phyloP scores from a whole-genome alignment of 2,888 invertebrate species.

The Heliconius hortense region DNA sequence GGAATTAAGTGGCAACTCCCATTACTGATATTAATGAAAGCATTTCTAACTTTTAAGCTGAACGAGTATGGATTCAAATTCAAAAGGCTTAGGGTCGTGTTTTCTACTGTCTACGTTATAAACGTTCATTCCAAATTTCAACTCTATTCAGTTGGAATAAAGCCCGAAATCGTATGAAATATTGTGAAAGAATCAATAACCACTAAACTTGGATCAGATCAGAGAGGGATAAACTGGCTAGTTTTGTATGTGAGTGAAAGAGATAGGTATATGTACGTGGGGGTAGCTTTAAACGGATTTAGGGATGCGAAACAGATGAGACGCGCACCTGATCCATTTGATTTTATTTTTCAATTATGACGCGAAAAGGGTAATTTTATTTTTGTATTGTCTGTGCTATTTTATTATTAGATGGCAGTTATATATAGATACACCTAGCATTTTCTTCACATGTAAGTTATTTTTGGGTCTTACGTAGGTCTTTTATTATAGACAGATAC shows the following conservation, averaged over 20 bases:
- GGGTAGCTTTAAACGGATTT: conserved; percentile 57
- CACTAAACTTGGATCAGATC: conserved; percentile 72
- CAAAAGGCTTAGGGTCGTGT: conserved; percentile 67
- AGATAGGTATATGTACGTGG: conserved; percentile 53
- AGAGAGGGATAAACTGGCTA: conserved; percentile 55
- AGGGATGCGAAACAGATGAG: conserved; percentile 66
- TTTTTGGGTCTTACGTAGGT: conserved; percentile 1
- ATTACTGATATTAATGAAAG: conserved; percentile 45
- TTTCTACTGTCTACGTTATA: conserved; percentile 56
- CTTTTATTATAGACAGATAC: not conserved
- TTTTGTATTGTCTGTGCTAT: conserved; percentile 26
- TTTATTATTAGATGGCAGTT: not conserved
- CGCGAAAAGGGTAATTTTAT: conserved; percentile 46
- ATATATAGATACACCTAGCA: conserved; percentile 3
- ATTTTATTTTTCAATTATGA: conserved; percentile 74
- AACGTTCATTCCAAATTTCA: conserved; percentile 46
- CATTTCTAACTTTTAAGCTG: conserved; percentile 72
- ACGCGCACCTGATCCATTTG: conserved; percentile 73
- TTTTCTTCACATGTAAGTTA: not conserved
- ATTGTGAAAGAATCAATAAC: conserved; percentile 71
- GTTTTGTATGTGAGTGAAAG: conserved; percentile 52
- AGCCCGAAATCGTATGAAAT: conserved; percentile 52
- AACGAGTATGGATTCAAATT: conserved; percentile 72
- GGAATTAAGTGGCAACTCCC: conserved; percentile 51
- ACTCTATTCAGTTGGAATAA: conserved; percentile 47